Conservation (phyloP, 2,797 vertebrate species). For the Peromyscus aztecus region DNA sequence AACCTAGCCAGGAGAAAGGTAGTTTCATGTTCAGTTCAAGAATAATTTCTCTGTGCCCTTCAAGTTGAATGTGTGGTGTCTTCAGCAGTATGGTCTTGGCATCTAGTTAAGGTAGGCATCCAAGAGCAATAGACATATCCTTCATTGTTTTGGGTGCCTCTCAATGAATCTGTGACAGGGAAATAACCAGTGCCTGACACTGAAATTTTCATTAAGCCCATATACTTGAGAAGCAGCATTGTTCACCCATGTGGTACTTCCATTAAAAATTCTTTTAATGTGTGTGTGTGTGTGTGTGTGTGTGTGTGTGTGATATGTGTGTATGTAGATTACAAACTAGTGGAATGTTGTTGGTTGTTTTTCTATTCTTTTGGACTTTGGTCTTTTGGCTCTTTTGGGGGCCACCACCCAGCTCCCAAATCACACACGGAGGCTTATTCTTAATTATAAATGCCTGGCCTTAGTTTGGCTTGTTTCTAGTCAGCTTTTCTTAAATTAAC, state of each 20-base stretch:
- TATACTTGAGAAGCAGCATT: background rate
- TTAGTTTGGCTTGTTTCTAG: no score
- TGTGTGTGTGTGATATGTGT: background rate
- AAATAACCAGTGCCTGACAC: background rate
- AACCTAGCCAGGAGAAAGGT: background rate
- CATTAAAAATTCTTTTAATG: no score
- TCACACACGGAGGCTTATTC: no score
- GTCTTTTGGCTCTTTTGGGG: no score
- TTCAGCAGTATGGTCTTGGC: background rate
- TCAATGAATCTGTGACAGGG: background rate
- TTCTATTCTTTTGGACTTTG: no score
- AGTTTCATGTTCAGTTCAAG: background rate
- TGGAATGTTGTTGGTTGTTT: background rate
- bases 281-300: no score
- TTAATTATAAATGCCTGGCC: no score
- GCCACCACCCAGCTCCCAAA: no score
- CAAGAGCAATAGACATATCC: background rate
- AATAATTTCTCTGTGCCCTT: background rate
- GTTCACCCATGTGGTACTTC: background rate
- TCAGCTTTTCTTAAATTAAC: no score
- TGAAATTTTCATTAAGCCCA: background rate
- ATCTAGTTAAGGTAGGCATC: background rate
- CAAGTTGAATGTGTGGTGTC: background rate
- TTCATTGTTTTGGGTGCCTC: background rate
- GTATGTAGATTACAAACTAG: background rate